Conservation (phyloP, 1,140 invertebrate genomes). For the Drosophila kikkawai region DNA sequence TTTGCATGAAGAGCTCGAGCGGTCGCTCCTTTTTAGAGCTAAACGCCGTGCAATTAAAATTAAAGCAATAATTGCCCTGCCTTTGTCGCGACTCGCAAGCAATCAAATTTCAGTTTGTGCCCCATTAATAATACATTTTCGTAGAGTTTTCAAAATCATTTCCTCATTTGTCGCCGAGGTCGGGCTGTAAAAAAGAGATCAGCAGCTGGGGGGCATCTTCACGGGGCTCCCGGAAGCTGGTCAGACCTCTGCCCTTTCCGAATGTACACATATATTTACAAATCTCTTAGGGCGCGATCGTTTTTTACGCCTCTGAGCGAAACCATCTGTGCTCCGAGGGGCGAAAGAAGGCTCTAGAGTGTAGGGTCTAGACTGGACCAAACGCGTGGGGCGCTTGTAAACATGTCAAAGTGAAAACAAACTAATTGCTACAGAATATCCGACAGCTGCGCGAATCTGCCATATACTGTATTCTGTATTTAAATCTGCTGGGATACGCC, state of each 20-base stretch:
- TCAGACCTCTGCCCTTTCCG: conserved; percentile 40
- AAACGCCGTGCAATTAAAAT: conserved; percentile 59
- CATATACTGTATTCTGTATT: conserved; percentile 8
- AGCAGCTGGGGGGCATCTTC: conserved; percentile 13
- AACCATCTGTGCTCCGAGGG: conserved; percentile 54
- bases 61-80: conserved; percentile 46
- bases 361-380: conserved; percentile 28
- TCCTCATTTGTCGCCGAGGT: conserved; percentile 40
- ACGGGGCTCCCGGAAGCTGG: conserved; percentile 52
- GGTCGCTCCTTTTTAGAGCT: conserved; percentile 63
- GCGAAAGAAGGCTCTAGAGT: conserved; percentile 3
- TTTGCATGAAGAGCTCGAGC: conserved; percentile 47
- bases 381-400: conserved; percentile 58
- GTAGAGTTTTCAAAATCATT: conserved; percentile 33
- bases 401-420: conserved; percentile 71
- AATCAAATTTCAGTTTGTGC: conserved; percentile 38
- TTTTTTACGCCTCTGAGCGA: conserved; percentile 60
- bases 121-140: conserved; percentile 44
- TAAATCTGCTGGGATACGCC: conserved; percentile 26
- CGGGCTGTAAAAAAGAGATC: conserved; percentile 22
- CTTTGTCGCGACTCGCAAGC: conserved; percentile 27
- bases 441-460: conserved; percentile 74
- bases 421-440: conserved; percentile 61
- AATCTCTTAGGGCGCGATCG: conserved; percentile 27
- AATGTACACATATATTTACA: conserved; percentile 26